Percentiles rank a stretch among this genome's conserved stretches.
Evolutionary conservation across 2,888 invertebrate species (phyloP).

Genomic region (Leptopilina syphax): DNA sequence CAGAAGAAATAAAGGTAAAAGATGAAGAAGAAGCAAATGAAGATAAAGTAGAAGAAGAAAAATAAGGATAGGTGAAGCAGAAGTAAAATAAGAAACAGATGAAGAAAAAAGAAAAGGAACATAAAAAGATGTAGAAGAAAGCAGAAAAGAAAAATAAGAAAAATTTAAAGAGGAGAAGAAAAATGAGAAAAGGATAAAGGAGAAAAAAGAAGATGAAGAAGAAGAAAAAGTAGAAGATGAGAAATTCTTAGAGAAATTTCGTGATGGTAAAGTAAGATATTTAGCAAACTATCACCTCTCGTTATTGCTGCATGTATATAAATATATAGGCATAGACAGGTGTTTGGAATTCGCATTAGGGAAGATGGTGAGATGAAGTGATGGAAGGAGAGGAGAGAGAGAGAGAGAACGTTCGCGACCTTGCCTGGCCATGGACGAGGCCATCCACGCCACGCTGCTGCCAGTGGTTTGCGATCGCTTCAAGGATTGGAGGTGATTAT

Average conservation of each 20-base stretch:
- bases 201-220: too few relatives aligned
- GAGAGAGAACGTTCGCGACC: slow-evolving; percentile 54
- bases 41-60: too few relatives aligned
- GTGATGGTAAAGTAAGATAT: neutral
- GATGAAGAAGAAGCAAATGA: too few relatives aligned
- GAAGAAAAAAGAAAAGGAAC: too few relatives aligned
- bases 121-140: too few relatives aligned
- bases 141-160: too few relatives aligned
- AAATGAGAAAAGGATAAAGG: too few relatives aligned
- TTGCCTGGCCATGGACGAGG: slow-evolving; percentile 65
- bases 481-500: slow-evolving; percentile 69
- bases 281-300: slow-evolving; percentile 14
- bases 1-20: too few relatives aligned
- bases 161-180: too few relatives aligned
- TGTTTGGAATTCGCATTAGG: slow-evolving; percentile 24
- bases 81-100: too few relatives aligned
- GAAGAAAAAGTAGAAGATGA: neutral
- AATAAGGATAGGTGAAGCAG: too few relatives aligned
- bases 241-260: neutral
- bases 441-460: slow-evolving; percentile 51
- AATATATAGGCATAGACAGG: slow-evolving; percentile 28
- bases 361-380: slow-evolving; percentile 45
- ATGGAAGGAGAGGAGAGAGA: slow-evolving; percentile 42
- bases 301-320: neutral
- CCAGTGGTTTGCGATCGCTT: slow-evolving; percentile 58